phyloP scores from a whole-genome alignment of 2,797 vertebrate species.

The Pelochelys cantorii region DNA sequence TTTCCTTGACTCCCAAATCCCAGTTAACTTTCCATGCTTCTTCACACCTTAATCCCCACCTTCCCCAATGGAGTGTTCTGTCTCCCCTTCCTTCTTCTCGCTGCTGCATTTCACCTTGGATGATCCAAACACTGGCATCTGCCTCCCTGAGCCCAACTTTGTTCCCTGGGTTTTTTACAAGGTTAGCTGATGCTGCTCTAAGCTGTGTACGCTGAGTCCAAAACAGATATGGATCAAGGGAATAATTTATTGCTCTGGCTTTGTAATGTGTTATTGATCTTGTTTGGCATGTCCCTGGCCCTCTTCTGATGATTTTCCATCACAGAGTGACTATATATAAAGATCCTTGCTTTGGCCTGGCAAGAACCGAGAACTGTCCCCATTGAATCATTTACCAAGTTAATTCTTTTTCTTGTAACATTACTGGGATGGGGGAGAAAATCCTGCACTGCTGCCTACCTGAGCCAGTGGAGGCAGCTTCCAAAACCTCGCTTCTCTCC shows the following conservation, averaged over 20 bases:
- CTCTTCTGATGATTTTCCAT: not conserved
- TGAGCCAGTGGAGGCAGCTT: not conserved
- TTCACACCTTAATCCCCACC: not conserved
- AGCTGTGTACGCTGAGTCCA: not conserved
- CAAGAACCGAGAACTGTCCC: not conserved
- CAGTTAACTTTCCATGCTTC: not conserved
- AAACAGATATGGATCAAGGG: not conserved
- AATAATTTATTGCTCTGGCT: not conserved
- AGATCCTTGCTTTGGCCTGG: not conserved
- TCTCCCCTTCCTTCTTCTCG: not conserved
- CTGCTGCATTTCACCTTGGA: not conserved
- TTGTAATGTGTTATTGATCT: not conserved
- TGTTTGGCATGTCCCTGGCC: not conserved
- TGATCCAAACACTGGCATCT: not conserved
- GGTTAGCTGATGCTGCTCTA: not conserved
- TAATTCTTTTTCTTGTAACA: not conserved
- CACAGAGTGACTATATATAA: not conserved
- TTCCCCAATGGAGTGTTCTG: not conserved
- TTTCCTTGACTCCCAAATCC: no score
- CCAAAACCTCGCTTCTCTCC: not conserved
- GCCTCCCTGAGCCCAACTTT: not conserved
- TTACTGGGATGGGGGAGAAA: not conserved
- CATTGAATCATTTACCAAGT: not conserved
- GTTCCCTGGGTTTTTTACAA: not conserved
- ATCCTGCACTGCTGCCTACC: not conserved